Percentiles rank a stretch among this genome's conserved stretches.
These are phyloP conservation scores for Geotrypetes seraphini DNA, from an alignment of 2,797 vertebrate species.

Conservation along the genomic window DNA sequence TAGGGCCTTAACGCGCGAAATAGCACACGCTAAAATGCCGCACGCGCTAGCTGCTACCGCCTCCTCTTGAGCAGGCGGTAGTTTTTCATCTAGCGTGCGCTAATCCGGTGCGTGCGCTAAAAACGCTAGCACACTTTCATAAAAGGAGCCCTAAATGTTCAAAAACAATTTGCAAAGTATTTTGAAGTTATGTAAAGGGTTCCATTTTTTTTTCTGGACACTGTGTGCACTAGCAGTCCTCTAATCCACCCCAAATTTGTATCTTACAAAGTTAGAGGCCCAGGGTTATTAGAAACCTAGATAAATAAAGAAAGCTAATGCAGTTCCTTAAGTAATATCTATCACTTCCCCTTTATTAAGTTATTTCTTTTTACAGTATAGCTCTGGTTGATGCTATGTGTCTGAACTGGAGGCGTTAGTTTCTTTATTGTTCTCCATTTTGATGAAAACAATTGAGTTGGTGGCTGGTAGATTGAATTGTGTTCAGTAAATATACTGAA, in stretches of 20 bases:
- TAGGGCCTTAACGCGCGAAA: too few species aligned
- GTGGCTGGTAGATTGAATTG: slow-evolving; percentile 87
- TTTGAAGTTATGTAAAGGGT: too few species aligned
- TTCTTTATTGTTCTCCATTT: slow-evolving; percentile 97
- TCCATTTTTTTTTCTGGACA: too few species aligned
- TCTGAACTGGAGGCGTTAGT: slow-evolving; percentile 75
- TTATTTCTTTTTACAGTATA: slow-evolving; percentile 89
- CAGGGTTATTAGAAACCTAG: slow-evolving; percentile 44
- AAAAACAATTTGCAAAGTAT: too few species aligned
- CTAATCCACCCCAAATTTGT: slow-evolving; percentile 25
- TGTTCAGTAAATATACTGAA: slow-evolving; percentile 93
- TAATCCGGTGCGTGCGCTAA: too few species aligned
- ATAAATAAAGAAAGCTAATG: slow-evolving; percentile 63
- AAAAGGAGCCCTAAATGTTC: too few species aligned
- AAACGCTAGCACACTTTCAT: too few species aligned
- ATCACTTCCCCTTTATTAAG: slow-evolving; percentile 89
- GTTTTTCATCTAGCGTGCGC: too few species aligned
- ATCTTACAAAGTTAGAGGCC: slow-evolving; percentile 21
- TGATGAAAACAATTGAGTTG: slow-evolving; percentile 93
- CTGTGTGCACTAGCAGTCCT: slow-evolving; percentile 19
- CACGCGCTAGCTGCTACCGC: too few species aligned
- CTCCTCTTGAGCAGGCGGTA: too few species aligned
- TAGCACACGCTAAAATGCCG: too few species aligned
- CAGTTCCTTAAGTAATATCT: slow-evolving; percentile 91
- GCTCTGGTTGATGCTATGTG: slow-evolving; percentile 69